Evolutionary conservation across 2,888 invertebrate genomes (phyloP).

Genomic region (Ormyrus nitidulus): DNA sequence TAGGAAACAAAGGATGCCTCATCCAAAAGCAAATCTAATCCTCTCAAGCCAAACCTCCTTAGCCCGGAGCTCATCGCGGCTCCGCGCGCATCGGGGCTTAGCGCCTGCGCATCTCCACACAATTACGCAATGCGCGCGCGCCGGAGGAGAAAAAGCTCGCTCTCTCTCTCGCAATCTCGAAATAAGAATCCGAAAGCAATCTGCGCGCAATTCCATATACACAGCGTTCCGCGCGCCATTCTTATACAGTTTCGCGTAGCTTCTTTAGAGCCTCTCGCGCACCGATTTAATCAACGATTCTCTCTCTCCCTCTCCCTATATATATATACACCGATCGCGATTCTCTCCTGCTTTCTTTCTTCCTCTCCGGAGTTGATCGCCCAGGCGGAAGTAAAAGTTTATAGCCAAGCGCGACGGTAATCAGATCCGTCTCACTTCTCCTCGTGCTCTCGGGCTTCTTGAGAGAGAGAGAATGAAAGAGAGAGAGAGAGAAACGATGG

Average conservation of each 20-base stretch:
- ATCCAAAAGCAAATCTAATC: background rate
- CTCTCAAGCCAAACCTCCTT: too few relatives aligned
- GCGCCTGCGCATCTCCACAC: too few relatives aligned
- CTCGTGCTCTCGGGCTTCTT: background rate
- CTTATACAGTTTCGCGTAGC: background rate
- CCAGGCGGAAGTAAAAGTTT: constrained; percentile 49
- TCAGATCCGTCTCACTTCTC: constrained; percentile 54
- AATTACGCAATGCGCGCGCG: background rate
- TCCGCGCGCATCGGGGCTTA: background rate
- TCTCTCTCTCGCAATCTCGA: constrained; percentile 1
- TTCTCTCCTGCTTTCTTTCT: constrained; percentile 25
- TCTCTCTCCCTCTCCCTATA: background rate
- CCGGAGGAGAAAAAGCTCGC: background rate
- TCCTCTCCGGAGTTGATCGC: constrained; percentile 20
- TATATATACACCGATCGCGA: constrained; percentile 21
- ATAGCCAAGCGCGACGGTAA: constrained; percentile 53
- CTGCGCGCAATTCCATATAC: constrained; percentile 32
- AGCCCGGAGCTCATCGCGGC: constrained; percentile 17
- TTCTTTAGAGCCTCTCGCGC: constrained; percentile 7
- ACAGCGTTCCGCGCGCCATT: background rate
- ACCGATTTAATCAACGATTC: constrained; percentile 47
- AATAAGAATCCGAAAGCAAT: constrained; percentile 44
- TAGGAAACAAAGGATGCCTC: too few relatives aligned
- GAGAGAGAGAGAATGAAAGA: too few relatives aligned
- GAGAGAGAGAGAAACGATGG: too few relatives aligned